A percentile compares a stretch with the other conserved stretches of the same genome.
phyloP scores from a whole-genome alignment of 2,888 invertebrate species.

The Tinea semifulvella region DNA sequence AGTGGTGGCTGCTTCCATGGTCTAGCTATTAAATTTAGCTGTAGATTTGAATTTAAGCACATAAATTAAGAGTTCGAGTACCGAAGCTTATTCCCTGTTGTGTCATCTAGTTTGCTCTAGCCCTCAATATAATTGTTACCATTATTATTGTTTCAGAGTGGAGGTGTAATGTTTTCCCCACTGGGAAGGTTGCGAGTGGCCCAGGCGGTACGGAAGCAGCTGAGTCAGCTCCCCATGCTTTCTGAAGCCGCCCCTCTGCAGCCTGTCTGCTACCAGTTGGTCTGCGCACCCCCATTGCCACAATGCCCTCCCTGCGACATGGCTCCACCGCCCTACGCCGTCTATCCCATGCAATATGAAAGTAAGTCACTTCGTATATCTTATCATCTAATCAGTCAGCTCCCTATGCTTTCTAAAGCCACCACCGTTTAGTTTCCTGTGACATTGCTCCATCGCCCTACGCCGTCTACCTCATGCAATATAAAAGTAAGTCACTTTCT shows the following conservation, averaged over 20 bases:
- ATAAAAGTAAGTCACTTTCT: slow-evolving; percentile 50
- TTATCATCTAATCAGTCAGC: too few species aligned
- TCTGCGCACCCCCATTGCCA: slow-evolving; percentile 51
- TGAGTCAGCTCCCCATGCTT: slow-evolving; percentile 51
- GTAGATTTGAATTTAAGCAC: too few species aligned
- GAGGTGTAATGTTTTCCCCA: slow-evolving; percentile 62
- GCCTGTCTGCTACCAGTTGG: slow-evolving; percentile 54
- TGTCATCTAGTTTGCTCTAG: too few species aligned
- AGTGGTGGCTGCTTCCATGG: too few species aligned
- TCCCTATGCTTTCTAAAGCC: too few species aligned
- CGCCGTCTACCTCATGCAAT: slow-evolving; percentile 50
- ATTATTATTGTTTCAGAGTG: slow-evolving; percentile 55
- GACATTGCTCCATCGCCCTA: slow-evolving; percentile 53
- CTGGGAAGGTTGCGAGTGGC: slow-evolving; percentile 57
- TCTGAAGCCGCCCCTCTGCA: slow-evolving; percentile 49
- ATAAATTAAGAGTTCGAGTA: too few species aligned
- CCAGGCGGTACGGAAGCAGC: slow-evolving; percentile 63
- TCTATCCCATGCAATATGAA: slow-evolving; percentile 52
- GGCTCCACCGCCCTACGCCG: slow-evolving; percentile 51
- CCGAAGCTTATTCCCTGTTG: too few species aligned
- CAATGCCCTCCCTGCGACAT: slow-evolving; percentile 53
- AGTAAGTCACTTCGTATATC: slow-evolving; percentile 35
- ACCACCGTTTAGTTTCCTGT: too few species aligned
- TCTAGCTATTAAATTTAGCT: too few species aligned
- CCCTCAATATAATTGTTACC: too few species aligned